Conservation (phyloP, 2,113 vertebrate genomes). For the Prinia subflava region DNA sequence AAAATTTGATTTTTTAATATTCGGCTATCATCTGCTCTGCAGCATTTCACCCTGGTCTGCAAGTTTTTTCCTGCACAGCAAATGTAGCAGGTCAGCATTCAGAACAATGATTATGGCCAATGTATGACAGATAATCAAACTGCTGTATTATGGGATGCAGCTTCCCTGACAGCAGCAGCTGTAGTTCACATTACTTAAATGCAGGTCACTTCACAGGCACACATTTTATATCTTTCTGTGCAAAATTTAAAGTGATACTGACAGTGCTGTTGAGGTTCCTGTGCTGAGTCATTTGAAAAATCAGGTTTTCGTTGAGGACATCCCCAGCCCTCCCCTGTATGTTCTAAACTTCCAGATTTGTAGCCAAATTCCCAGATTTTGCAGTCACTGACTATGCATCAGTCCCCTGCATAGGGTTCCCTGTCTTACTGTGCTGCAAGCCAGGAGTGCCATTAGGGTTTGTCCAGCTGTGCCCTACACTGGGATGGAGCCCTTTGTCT, state of each 20-base stretch:
- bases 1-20: not conserved
- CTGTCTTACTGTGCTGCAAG: not conserved
- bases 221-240: not conserved
- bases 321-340: rapidly evolving
- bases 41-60: not conserved
- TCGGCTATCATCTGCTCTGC: not conserved
- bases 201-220: not conserved
- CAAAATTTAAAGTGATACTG: not conserved
- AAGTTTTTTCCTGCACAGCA: not conserved
- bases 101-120: not conserved
- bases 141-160: not conserved
- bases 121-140: not conserved
- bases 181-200: not conserved
- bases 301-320: not conserved
- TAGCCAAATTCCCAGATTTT: not conserved
- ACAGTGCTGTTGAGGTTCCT: not conserved
- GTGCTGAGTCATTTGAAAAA: not conserved
- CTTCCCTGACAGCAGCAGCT: not conserved
- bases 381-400: not conserved
- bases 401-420: not conserved
- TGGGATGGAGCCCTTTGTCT: not conserved
- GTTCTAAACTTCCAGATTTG: not conserved
- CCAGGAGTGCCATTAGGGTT: not conserved
- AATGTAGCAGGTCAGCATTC: not conserved
- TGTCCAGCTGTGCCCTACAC: not conserved